A percentile compares a stretch with the other conserved stretches of the same genome.
phyloP scores from a whole-genome alignment of 1,140 invertebrate species.

The Argopecten irradians region DNA sequence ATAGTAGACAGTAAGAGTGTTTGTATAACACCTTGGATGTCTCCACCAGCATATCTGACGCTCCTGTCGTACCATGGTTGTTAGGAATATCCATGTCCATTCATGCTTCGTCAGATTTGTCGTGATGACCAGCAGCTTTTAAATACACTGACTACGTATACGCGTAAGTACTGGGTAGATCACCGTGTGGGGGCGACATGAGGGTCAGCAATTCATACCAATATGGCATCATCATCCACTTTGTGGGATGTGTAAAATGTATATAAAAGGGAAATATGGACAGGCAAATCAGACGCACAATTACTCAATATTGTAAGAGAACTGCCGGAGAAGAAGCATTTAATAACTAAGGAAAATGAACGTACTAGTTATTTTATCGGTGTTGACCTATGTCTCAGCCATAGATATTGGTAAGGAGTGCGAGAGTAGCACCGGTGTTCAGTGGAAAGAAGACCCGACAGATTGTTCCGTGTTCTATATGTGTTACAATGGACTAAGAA shows the following conservation, averaged over 20 bases:
- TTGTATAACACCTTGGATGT: background rate
- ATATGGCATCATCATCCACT: background rate
- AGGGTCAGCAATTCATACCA: background rate
- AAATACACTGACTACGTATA: too few relatives aligned
- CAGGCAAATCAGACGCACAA: background rate
- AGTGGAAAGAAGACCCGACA: conserved; percentile 40
- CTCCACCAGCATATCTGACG: background rate
- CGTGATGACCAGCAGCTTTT: background rate
- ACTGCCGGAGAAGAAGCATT: background rate
- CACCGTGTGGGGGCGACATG: background rate
- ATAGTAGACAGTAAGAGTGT: background rate
- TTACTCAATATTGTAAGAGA: background rate
- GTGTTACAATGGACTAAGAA: conserved; percentile 33
- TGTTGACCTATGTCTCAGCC: background rate
- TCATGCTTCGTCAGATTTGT: background rate
- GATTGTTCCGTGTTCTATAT: conserved; percentile 50
- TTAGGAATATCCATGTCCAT: background rate
- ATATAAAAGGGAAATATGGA: background rate
- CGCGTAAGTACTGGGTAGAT: background rate
- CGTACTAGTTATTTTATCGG: background rate
- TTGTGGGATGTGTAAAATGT: background rate
- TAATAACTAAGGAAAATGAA: background rate
- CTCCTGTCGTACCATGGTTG: background rate
- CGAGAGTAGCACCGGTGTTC: background rate
- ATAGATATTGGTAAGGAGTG: background rate